Evolutionary conservation across 92 coral and sea anemone species (phyloP), one percentile per base, ranked within the genome.

Genomic region (Micromussa lordhowensis): DNA sequence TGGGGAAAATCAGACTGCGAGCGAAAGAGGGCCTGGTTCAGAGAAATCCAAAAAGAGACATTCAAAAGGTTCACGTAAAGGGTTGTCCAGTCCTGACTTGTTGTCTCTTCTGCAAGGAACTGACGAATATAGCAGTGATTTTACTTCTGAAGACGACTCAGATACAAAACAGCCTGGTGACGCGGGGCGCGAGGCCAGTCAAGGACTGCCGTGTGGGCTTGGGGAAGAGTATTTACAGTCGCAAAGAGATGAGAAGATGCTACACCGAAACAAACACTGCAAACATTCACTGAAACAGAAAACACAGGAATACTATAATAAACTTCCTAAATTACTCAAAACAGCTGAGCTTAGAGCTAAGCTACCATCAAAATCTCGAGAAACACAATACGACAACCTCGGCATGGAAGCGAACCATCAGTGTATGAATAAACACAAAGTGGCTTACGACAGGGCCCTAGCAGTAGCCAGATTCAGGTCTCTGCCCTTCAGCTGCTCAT

Each of bases 401-500:
- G 78, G 69, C 40, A 35, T 31, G 15, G 78, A 86, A 28, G 91
- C 80, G 22, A 82, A 86, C 64, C 98, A 95, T 72, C 58, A 40
- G 3, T 95, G 98, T 76, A 95, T 95, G 98, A 82, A 36, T 55
- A 85, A 69, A 1, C 94, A 95, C 59, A 90, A 90, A 81, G 85
- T 85, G 22, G 98, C 98, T 15, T 95, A 95, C 80, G 94, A 93
- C 54, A 90, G 96, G 63, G 98, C 98, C 12, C 69, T 95, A 54
- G 80, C 92, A 14, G 70, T 95, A 21, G 95, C 95, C 24, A 94
- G 98, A 29, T 95, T 91, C 57, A 90, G 94, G 36, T 87, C 96
- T 29, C 93, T 95, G 11, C 96, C 98, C 1, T 75, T 36, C 59
- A 90, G 87, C 75, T 69, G 77, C 85, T 81, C 90, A 21, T 87